Base-by-base conservation (phyloP, 2,797 vertebrate species). In the Phrynocephalus forsythii region DNA sequence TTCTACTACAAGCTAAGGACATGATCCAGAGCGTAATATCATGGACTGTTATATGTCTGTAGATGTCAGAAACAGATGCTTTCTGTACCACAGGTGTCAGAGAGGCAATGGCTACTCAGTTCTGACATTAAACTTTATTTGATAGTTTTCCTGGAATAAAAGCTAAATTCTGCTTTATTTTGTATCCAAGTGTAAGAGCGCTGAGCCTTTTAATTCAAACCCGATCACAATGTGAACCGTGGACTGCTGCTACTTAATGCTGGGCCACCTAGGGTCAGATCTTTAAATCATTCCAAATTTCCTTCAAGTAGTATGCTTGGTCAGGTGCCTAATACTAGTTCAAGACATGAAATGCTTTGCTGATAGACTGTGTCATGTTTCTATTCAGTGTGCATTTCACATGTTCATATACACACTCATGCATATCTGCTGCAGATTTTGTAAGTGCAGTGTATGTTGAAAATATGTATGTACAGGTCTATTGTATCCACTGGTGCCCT, bases 181-280 rank as follows among this genome's bases (percentile, higher is more conserved):
- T 84, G n/a, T 6, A 71, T 11, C 56, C 81, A 44, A 24, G 28
- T 69, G 52, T 22, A 78, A 30, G 1, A 50, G 79, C 33, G 52
- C 76, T 80, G 79, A 93, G 79, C 33, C 83, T 30, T 86, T 69
- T 83, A 52, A 3, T 6, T n/a, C 2, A 13, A 81, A 79, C 81
- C 22, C 68, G 73, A 18, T 89, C 89, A 83, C 63, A 79, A 48
- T 78, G 67, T 88, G 88, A 93, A 90, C 9, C 33, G 38, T 0
- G 0, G 16, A 66, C 22, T 83, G 84, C 56, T 5, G 0, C 91
- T 89, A 84, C 83, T 60, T 50, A 50, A n/a, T 68, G 6, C 86
- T 86, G 84, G 28, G 30, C 71, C 79, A 44, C 44, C 26, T 44
- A 82, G 13, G 44, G 0, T 79, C 77, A 67, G 0, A 60, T 16